Base-by-base conservation (phyloP, 2,113 vertebrate genomes). In the Pedetes capensis region DNA sequence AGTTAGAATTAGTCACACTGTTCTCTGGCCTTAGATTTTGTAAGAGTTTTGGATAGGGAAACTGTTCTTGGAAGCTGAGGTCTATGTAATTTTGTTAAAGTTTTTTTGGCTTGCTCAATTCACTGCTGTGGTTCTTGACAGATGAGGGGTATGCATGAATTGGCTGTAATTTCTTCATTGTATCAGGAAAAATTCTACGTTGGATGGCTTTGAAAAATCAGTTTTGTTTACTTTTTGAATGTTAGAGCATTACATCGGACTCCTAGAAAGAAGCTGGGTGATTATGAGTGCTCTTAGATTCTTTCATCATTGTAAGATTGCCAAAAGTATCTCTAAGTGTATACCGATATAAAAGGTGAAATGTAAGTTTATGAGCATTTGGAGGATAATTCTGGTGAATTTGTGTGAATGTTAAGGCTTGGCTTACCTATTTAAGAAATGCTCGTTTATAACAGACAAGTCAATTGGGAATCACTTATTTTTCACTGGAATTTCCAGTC, bases 1-100 rank as follows among this genome's bases (percentile, higher is more conserved):
- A 95, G 88, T 87, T 92, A 95, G 78, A 93, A 96, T 97, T 97
- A 97, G 95, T 97, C 95, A 97, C 80, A 93, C 93, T 92, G 82
- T 92, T 97, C 57, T 96, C 85, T 92, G 90, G 95, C 87, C 92
- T 95, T 97, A 95, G 97, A 94, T 93, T 95, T 95, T 95, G 66
- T 89, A 94, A 95, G 84, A 32, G 59, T 95, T 97, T 96, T 94
- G 96, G 96, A 95, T 91, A 68, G 68, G 92, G 75, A 96, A 68
- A 92, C 68, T 75, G 59, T 93, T 97, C 94, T 96, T 97, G 97
- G 95, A 96, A 88, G 90, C 93, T 88, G 78, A 89, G 57, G 44
- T 37, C 92, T 91, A 27, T 95, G 75, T 95, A 96, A 96, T 97
- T 96, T 95, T 95, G 94, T 97, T 96, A 88, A 93, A 87, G 51